phyloP scores from a whole-genome alignment of 1,140 invertebrate genomes.

The Macrosteles quadrilineatus region DNA sequence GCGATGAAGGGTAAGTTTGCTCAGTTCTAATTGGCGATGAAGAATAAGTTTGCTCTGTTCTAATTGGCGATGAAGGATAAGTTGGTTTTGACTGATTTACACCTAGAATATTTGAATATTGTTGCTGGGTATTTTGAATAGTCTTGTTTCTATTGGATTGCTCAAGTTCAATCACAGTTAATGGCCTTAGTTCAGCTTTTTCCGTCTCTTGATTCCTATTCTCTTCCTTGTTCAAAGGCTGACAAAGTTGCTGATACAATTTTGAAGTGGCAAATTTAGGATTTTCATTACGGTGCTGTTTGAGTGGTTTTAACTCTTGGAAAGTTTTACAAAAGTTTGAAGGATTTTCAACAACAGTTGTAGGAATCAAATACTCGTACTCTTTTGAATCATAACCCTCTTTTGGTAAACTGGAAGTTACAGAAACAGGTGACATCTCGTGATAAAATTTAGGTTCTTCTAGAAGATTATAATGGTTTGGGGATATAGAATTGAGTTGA shows the following conservation, averaged over 20 bases:
- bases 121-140: background rate
- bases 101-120: background rate
- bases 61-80: too few relatives aligned
- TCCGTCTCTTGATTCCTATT: background rate
- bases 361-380: too few relatives aligned
- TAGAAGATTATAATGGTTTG: background rate
- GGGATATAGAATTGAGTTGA: background rate
- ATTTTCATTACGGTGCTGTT: background rate
- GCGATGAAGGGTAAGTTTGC: too few relatives aligned
- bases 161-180: background rate
- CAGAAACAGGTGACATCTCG: background rate
- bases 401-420: background rate
- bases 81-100: too few relatives aligned
- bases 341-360: too few relatives aligned
- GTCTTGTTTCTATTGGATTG: background rate
- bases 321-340: background rate
- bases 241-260: slow-evolving; percentile 17
- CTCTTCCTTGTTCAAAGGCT: background rate
- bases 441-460: background rate
- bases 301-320: background rate
- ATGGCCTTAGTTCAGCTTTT: background rate
- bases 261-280: background rate
- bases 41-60: too few relatives aligned
- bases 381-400: background rate
- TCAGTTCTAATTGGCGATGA: too few relatives aligned